Evolutionary conservation across 2,797 vertebrate species (phyloP).

Genomic region (Sebastiscus tertius): DNA sequence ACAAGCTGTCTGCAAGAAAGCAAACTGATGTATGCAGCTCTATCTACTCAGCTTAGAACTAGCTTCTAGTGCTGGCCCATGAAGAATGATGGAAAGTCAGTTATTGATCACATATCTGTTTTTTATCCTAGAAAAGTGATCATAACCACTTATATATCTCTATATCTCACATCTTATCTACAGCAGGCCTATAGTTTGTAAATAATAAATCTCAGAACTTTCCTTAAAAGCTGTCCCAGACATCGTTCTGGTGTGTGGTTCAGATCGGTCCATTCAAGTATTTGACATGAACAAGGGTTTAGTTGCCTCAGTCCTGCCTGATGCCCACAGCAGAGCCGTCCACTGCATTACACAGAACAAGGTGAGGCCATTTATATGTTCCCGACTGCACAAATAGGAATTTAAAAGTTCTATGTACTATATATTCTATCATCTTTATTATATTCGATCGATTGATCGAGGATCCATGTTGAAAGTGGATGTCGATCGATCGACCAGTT

Average conservation of each 20-base stretch:
- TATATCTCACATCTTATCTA: not conserved
- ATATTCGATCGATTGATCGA: not conserved
- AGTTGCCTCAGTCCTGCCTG: constrained; percentile 79
- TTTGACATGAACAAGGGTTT: constrained; percentile 89
- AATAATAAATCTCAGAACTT: not conserved
- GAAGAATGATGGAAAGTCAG: not conserved
- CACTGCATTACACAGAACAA: constrained; percentile 92
- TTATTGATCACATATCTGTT: not conserved
- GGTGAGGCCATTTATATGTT: constrained; percentile 70
- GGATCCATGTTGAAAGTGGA: too few relatives aligned
- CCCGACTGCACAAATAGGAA: not conserved
- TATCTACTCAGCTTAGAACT: not conserved
- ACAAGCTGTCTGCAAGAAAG: not conserved
- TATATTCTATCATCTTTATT: not conserved
- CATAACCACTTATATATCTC: not conserved
- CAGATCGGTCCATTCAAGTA: constrained; percentile 86
- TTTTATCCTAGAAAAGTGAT: not conserved
- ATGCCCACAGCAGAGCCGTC: constrained; percentile 85
- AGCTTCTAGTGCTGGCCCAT: not conserved
- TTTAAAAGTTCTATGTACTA: not conserved
- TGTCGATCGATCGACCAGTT: too few relatives aligned
- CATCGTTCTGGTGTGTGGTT: constrained; percentile 85
- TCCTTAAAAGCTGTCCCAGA: constrained; percentile 78
- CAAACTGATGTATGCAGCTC: not conserved
- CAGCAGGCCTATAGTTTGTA: not conserved